Evolutionary conservation across 2,113 vertebrate species (phyloP).

Genomic region (Cynocephalus volans): DNA sequence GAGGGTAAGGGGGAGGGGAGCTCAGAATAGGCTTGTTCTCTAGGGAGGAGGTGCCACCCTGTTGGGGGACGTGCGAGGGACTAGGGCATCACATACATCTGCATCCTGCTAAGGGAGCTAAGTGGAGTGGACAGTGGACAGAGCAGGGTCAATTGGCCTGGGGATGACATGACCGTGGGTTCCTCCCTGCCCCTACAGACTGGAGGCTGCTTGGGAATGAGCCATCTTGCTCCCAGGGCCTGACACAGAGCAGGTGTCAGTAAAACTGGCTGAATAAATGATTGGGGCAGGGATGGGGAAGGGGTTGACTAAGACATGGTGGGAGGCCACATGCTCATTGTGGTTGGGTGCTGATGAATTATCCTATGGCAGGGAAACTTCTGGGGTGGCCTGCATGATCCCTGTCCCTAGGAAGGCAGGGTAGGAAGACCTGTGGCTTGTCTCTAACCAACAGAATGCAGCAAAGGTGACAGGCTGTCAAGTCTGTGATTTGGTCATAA

Average conservation of each 20-base stretch:
- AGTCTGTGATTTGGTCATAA: background rate
- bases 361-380: background rate
- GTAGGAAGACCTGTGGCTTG: background rate
- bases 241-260: background rate
- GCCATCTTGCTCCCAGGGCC: background rate
- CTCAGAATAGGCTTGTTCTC: background rate
- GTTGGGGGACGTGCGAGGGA: too few species aligned
- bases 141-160: too few species aligned
- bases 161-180: background rate
- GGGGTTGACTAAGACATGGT: too few species aligned
- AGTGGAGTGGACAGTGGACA: accelerated
- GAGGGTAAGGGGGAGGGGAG: background rate
- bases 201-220: background rate
- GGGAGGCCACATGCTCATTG: accelerated
- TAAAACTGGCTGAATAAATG: background rate
- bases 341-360: too few species aligned
- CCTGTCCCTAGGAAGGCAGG: background rate
- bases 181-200: background rate
- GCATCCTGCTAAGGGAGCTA: background rate
- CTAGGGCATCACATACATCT: accelerated
- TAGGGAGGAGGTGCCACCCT: background rate
- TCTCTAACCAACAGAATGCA: background rate
- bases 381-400: background rate
- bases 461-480: too few species aligned
- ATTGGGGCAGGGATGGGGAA: accelerated